Percentiles rank a stretch among this genome's conserved stretches.
Conservation (phyloP, 2,113 vertebrate genomes). For the Panurus biarmicus region DNA sequence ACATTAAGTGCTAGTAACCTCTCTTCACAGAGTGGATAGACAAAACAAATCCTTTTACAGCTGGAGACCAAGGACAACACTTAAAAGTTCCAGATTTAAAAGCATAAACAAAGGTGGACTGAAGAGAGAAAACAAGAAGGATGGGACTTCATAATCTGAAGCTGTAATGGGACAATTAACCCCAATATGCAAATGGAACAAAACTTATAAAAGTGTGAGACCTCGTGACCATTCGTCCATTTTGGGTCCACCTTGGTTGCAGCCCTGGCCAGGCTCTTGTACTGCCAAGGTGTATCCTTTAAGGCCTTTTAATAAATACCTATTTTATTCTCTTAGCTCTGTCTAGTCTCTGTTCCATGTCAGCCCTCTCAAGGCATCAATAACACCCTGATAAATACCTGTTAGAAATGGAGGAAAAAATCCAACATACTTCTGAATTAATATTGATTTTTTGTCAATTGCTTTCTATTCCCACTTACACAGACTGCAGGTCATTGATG, state of each 20-base stretch:
- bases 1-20: not conserved
- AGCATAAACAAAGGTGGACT: not conserved
- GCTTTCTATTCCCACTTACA: not conserved
- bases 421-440: not conserved
- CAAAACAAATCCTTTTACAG: not conserved
- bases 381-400: not conserved
- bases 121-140: not conserved
- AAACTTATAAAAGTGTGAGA: not conserved
- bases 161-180: not conserved
- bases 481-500: not conserved
- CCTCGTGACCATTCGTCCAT: fast-evolving
- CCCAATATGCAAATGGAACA: not conserved
- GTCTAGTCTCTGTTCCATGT: not conserved
- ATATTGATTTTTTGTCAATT: conserved; percentile 33
- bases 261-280: not conserved
- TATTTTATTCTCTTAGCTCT: not conserved
- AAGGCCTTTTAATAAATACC: not conserved
- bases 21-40: not conserved
- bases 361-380: not conserved
- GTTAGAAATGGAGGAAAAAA: not conserved
- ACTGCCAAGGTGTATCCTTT: not conserved
- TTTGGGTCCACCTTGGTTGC: not conserved
- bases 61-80: not conserved
- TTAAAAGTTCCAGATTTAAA: not conserved
- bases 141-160: not conserved